Conservation (phyloP, 2,888 invertebrate genomes). For the Tipula unca region DNA sequence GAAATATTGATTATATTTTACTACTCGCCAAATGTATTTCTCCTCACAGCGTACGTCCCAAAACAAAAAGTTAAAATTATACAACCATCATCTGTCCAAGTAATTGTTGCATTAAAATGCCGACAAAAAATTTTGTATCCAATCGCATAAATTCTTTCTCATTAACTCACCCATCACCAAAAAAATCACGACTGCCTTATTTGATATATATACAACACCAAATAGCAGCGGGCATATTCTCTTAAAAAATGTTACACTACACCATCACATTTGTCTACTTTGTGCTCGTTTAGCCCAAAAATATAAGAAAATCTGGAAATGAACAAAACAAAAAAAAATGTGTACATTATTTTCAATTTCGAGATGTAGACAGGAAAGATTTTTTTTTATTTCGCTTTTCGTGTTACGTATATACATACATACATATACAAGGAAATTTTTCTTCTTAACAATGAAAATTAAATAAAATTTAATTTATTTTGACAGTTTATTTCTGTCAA, state of each 20-base stretch:
- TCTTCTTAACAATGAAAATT: background rate
- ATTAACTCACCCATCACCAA: background rate
- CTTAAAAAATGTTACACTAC: background rate
- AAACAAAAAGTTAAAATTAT: background rate
- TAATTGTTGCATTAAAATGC: background rate
- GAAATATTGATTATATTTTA: background rate
- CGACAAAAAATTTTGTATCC: background rate
- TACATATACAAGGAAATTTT: background rate
- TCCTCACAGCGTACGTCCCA: background rate
- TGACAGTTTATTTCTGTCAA: constrained; percentile 14
- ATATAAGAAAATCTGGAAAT: background rate
- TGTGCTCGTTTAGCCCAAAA: background rate
- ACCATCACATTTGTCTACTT: background rate
- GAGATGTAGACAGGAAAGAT: background rate
- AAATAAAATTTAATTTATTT: background rate
- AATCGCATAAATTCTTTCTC: background rate
- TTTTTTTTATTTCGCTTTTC: background rate
- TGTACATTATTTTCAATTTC: background rate
- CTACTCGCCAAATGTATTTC: background rate
- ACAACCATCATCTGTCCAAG: background rate
- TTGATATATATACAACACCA: background rate
- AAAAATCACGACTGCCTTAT: background rate
- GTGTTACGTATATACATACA: background rate
- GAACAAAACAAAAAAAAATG: background rate
- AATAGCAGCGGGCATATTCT: background rate